Conservation (phyloP, 2,888 invertebrate genomes). For the Ashinkailepas kermadecensis region DNA sequence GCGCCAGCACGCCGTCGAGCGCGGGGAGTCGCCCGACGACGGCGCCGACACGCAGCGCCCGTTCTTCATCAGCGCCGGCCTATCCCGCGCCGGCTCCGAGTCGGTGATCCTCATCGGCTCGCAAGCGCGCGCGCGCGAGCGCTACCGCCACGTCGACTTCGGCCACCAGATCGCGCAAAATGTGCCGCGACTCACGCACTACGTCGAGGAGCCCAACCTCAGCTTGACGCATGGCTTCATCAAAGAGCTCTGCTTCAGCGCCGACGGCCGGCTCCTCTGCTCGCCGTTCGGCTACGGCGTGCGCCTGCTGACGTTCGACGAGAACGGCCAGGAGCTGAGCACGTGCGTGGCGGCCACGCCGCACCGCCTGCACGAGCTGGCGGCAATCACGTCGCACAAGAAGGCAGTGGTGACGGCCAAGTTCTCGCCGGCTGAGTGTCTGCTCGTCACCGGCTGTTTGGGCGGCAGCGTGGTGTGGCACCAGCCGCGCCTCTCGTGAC, state of each 20-base stretch:
- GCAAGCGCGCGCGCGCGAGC: conserved; percentile 42
- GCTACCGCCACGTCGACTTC: conserved; percentile 28
- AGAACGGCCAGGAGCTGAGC: conserved; percentile 66
- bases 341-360: conserved; percentile 37
- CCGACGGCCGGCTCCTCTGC: conserved; percentile 81
- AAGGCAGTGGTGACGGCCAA: conserved; percentile 77
- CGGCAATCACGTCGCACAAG: conserved; percentile 60
- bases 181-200: conserved; percentile 69
- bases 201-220: conserved; percentile 74
- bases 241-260: conserved; percentile 83
- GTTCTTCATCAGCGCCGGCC: not conserved
- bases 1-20: conserved; percentile 28
- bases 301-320: conserved; percentile 70
- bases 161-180: conserved; percentile 54
- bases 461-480: conserved; percentile 84
- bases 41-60: conserved; percentile 20
- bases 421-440: conserved; percentile 76
- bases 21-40: conserved; percentile 24
- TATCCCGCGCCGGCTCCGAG: conserved; percentile 2
- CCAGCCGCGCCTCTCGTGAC: conserved; percentile 51
- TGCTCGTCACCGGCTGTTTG: conserved; percentile 83
- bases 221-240: conserved; percentile 71
- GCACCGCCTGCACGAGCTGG: conserved; percentile 56
- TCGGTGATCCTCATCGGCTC: conserved; percentile 30
- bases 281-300: conserved; percentile 83